Conservation (phyloP, 2,888 invertebrate species). For the Psococerastis gibbosa region DNA sequence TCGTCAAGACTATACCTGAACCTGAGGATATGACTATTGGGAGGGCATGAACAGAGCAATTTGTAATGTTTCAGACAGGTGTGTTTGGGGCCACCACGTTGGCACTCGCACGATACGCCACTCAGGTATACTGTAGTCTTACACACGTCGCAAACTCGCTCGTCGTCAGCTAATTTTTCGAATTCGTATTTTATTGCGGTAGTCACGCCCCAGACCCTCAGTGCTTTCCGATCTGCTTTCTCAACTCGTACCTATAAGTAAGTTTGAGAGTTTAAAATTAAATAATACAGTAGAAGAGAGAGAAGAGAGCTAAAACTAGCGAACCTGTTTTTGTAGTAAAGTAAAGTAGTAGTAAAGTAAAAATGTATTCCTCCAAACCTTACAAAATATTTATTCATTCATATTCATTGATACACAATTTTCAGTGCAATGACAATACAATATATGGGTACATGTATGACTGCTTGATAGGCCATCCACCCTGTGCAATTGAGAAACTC, state of each 20-base stretch:
- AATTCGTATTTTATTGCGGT: constrained; percentile 42
- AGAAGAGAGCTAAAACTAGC: too few species aligned
- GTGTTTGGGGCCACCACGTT: constrained; percentile 35
- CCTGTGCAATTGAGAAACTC: too few species aligned
- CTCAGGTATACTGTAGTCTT: constrained; percentile 61
- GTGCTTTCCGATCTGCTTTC: constrained; percentile 24
- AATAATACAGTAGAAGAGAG: too few species aligned
- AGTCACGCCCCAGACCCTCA: constrained; percentile 30
- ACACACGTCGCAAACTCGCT: constrained; percentile 47
- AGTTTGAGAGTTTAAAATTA: too few species aligned
- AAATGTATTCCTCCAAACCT: too few species aligned
- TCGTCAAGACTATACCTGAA: constrained; percentile 56
- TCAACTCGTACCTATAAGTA: constrained; percentile 25
- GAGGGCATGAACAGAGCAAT: constrained; percentile 37
- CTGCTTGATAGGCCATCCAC: too few species aligned
- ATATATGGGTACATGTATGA: too few species aligned
- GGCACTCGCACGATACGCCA: constrained; percentile 42
- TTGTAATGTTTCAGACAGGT: constrained; percentile 47
- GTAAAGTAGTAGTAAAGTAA: too few species aligned
- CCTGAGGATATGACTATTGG: constrained; percentile 31
- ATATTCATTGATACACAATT: too few species aligned
- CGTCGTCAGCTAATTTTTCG: constrained; percentile 52
- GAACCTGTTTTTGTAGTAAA: too few species aligned
- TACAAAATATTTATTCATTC: too few species aligned
- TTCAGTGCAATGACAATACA: too few species aligned